Percentiles rank a stretch among this genome's conserved stretches.
Conservation (phyloP, 2,888 invertebrate species). For the Seladonia tumulorum region DNA sequence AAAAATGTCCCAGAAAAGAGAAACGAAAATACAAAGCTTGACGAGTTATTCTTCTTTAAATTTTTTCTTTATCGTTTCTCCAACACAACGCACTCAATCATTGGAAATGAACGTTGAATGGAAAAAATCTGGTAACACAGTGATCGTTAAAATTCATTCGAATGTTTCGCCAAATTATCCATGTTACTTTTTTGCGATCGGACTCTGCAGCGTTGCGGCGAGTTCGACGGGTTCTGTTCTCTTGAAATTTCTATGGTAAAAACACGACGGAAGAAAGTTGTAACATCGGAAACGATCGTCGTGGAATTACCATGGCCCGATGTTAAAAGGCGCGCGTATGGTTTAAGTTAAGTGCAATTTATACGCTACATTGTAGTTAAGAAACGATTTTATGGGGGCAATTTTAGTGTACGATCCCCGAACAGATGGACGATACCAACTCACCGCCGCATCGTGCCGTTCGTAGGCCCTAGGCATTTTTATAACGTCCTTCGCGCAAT, state of each 20-base stretch:
- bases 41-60: too few species aligned
- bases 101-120: too few species aligned
- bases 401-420: conserved; percentile 47
- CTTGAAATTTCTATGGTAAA: not conserved
- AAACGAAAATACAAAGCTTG: too few species aligned
- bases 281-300: conserved; percentile 23
- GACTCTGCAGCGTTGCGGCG: not conserved
- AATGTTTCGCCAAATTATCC: not conserved
- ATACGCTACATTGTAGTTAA: conserved; percentile 50
- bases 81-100: too few species aligned
- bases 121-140: not conserved
- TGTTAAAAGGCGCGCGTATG: conserved; percentile 30
- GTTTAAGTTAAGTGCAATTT: conserved; percentile 45
- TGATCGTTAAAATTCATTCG: not conserved
- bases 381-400: conserved; percentile 42
- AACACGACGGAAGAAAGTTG: conserved; percentile 19
- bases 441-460: not conserved
- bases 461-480: not conserved
- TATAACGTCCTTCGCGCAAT: conserved; percentile 3
- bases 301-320: conserved; percentile 43
- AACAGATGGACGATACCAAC: conserved; percentile 18
- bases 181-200: not conserved
- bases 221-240: not conserved
- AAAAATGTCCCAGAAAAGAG: too few species aligned
- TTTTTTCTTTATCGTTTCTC: too few species aligned